Conservation (phyloP, 2,113 vertebrate genomes). For the Mirza zaza region DNA sequence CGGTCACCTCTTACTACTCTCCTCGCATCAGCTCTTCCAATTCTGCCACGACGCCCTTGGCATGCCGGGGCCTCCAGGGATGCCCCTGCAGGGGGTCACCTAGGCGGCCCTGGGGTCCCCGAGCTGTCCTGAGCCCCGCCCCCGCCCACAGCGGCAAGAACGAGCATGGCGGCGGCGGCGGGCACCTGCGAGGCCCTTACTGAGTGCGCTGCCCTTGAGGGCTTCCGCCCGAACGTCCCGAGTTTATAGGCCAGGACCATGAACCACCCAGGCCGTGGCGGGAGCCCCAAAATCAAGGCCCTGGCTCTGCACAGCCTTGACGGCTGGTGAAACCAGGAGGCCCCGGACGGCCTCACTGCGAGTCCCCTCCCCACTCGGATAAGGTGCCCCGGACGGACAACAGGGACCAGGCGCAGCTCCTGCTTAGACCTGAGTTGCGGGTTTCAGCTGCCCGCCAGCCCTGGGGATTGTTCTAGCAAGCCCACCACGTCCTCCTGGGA, state of each 20-base stretch:
- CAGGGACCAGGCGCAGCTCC: not conserved
- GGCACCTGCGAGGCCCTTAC: rapidly evolving
- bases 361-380: not conserved
- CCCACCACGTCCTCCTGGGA: no score
- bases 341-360: not conserved
- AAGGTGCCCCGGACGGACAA: no score
- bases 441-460: not conserved
- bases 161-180: rapidly evolving
- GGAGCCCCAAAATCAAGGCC: not conserved
- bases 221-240: not conserved
- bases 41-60: not conserved
- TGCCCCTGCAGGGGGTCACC: not conserved
- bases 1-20: not conserved
- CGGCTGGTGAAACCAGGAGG: not conserved
- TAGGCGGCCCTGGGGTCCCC: not conserved
- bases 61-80: not conserved
- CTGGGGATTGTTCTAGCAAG: not conserved
- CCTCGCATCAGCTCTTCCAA: rapidly evolving
- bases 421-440: not conserved
- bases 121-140: not conserved
- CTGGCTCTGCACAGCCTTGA: not conserved
- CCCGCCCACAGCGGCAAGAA: not conserved
- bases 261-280: no score
- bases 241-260: not conserved
- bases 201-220: not conserved